Evolutionary conservation across 2,113 vertebrate genomes (phyloP).

Genomic region (Onychorhynchus coronatus): DNA sequence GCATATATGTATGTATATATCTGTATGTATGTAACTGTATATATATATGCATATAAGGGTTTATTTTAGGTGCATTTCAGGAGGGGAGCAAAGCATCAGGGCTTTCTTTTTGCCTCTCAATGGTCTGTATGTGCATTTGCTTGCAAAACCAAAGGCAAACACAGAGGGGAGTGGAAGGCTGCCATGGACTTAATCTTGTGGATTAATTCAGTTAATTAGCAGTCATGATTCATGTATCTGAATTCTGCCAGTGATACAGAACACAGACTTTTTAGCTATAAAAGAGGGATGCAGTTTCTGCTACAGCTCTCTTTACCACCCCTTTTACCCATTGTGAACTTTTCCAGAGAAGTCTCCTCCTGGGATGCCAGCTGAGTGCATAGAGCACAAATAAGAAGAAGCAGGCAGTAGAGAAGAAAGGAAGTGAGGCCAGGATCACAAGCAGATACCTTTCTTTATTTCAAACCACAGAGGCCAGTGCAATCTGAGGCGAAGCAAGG

Average conservation of each 20-base stretch:
- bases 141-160: constrained; percentile 23
- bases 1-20: neutral
- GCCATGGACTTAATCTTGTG: neutral
- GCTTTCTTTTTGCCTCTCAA: neutral
- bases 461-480: neutral
- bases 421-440: neutral
- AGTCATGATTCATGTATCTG: neutral
- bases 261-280: neutral
- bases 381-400: neutral
- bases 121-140: neutral
- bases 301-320: neutral
- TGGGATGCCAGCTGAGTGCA: neutral
- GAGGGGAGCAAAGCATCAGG: neutral
- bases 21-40: neutral
- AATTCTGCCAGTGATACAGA: neutral
- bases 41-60: neutral
- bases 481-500: neutral
- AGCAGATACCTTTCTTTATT: neutral
- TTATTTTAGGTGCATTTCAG: constrained; percentile 19
- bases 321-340: neutral
- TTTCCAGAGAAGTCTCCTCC: neutral
- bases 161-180: neutral
- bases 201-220: neutral
- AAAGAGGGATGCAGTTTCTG: neutral
- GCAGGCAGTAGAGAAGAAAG: neutral